Evolutionary conservation across 2,888 invertebrate species (phyloP).

Genomic region (Tachystola acroxantha): DNA sequence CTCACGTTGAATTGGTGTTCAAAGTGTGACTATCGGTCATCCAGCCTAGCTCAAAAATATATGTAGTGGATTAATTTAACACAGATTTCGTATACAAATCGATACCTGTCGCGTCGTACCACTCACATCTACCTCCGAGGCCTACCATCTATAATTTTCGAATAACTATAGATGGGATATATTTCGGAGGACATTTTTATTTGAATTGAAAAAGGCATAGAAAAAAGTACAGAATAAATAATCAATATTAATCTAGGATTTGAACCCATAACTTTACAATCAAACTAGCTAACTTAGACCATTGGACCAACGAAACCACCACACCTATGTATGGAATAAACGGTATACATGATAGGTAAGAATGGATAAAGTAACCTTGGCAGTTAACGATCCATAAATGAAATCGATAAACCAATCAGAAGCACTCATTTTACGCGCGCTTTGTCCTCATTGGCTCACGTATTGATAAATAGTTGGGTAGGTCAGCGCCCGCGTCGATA

Average conservation of each 20-base stretch:
- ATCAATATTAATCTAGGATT: background rate
- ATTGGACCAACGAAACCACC: background rate
- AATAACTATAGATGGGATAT: conserved; percentile 20
- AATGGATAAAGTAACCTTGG: too few relatives aligned
- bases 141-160: conserved; percentile 20
- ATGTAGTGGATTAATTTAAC: conserved; percentile 5
- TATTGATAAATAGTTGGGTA: too few relatives aligned
- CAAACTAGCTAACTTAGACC: background rate
- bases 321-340: background rate
- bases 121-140: conserved; percentile 23
- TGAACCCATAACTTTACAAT: background rate
- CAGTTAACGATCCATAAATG: too few relatives aligned
- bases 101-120: conserved; percentile 20
- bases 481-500: too few relatives aligned
- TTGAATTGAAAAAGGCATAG: too few relatives aligned
- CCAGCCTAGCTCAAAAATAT: background rate
- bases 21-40: too few relatives aligned
- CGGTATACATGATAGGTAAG: too few relatives aligned
- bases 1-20: too few relatives aligned
- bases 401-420: too few relatives aligned
- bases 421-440: too few relatives aligned
- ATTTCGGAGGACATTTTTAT: conserved; percentile 17
- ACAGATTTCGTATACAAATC: conserved; percentile 5
- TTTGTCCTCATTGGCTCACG: too few relatives aligned
- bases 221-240: too few relatives aligned